These are phyloP conservation scores for Biston betularia DNA, from an alignment of 2,888 invertebrate species.

Conservation along the genomic window DNA sequence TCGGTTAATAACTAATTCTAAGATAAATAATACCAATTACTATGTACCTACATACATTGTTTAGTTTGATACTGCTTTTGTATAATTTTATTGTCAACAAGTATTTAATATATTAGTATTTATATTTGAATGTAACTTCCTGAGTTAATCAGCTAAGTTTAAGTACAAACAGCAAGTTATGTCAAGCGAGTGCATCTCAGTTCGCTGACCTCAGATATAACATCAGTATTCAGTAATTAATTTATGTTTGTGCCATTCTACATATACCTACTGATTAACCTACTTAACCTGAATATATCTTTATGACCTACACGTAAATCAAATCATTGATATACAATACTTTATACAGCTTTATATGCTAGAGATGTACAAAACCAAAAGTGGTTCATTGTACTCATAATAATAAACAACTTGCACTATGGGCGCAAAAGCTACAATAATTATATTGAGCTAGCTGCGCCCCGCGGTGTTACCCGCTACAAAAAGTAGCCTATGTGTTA, in stretches of 20 bases:
- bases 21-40: too few species aligned
- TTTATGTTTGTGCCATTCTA: slow-evolving; percentile 1
- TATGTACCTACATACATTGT: too few species aligned
- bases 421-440: too few species aligned
- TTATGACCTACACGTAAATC: background rate
- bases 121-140: background rate
- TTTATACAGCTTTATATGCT: too few species aligned
- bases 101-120: background rate
- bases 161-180: slow-evolving; percentile 8
- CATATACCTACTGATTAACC: background rate
- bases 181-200: slow-evolving; percentile 52
- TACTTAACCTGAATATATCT: background rate
- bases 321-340: background rate
- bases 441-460: too few species aligned
- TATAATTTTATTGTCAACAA: background rate
- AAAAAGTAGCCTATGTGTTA: too few species aligned
- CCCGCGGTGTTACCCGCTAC: too few species aligned
- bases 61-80: too few species aligned
- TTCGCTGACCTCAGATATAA: slow-evolving; percentile 59
- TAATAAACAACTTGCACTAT: too few species aligned
- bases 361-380: too few species aligned
- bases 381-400: too few species aligned
- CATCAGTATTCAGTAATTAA: slow-evolving; percentile 45
- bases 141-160: slow-evolving; percentile 8
- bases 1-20: too few species aligned